A percentile compares a stretch with the other conserved stretches of the same genome.
These are phyloP conservation scores for Camarhynchus parvulus DNA, from an alignment of 2,113 vertebrate species.

Conservation along the genomic window DNA sequence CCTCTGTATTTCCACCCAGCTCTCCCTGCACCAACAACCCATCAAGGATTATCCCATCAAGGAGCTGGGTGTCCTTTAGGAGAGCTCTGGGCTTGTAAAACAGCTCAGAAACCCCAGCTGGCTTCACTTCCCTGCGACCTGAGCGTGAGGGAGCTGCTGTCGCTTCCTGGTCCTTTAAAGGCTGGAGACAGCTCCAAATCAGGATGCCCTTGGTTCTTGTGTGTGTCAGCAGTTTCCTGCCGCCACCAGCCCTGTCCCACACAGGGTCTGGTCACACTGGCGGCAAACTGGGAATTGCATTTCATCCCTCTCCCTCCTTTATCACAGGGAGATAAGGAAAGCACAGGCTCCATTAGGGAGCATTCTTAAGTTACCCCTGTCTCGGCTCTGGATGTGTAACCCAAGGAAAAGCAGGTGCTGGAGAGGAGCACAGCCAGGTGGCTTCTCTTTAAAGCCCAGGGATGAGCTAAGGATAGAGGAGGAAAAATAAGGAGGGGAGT, in stretches of 20 bases:
- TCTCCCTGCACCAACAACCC: neutral
- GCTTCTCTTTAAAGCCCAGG: slow-evolving; percentile 8
- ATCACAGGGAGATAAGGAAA: slow-evolving; percentile 14
- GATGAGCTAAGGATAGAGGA: neutral
- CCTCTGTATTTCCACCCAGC: neutral
- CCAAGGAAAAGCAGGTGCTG: slow-evolving; percentile 43
- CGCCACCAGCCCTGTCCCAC: neutral
- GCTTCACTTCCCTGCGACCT: neutral
- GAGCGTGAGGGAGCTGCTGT: slow-evolving; percentile 17
- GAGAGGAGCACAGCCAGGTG: slow-evolving; percentile 38
- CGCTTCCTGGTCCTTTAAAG: slow-evolving; percentile 29
- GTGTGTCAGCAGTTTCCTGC: slow-evolving; percentile 49
- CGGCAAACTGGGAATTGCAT: slow-evolving; percentile 27
- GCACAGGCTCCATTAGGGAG: slow-evolving; percentile 38
- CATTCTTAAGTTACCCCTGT: slow-evolving; percentile 61
- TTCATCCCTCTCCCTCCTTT: slow-evolving; percentile 13
- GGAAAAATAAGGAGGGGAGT: slow-evolving; percentile 7
- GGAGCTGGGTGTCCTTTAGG: neutral
- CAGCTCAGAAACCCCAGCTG: neutral
- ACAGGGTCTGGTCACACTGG: neutral
- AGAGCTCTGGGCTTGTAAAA: neutral
- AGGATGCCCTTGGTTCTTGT: slow-evolving; percentile 42
- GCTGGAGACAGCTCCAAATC: slow-evolving; percentile 40
- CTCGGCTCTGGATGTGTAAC: slow-evolving; percentile 27
- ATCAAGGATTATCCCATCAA: neutral